These are phyloP conservation scores for Prinia subflava DNA, from an alignment of 2,113 vertebrate genomes.

Conservation along the genomic window DNA sequence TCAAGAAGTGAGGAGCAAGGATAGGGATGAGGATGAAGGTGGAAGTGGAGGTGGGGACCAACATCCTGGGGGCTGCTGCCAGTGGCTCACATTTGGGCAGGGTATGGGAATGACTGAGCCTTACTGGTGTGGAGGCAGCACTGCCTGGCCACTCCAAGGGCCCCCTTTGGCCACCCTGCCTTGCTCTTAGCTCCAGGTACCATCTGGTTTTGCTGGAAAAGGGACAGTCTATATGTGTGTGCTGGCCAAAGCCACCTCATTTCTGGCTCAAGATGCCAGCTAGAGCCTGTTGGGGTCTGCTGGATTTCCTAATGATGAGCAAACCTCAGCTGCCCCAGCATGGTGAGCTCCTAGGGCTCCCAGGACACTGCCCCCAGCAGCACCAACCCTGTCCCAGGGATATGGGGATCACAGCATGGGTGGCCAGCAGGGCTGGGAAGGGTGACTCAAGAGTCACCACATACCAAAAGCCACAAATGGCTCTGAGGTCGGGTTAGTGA, in stretches of 20 bases:
- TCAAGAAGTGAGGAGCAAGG: neutral
- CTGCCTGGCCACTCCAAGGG: fast-evolving
- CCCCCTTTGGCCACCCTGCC: neutral
- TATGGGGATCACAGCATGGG: neutral
- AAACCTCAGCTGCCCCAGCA: fast-evolving
- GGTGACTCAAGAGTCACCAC: neutral
- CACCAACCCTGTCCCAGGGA: fast-evolving
- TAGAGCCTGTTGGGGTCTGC: neutral
- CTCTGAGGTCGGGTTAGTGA: neutral
- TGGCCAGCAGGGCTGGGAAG: neutral
- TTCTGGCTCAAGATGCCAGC: neutral
- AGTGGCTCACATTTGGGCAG: fast-evolving
- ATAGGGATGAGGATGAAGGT: neutral
- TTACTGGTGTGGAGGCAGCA: fast-evolving
- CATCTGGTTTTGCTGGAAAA: neutral
- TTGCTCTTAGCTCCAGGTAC: neutral
- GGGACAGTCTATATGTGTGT: neutral
- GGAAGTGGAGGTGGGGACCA: neutral
- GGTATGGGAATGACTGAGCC: neutral
- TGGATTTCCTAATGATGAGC: neutral
- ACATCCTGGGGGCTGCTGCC: neutral
- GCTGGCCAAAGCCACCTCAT: neutral
- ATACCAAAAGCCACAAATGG: neutral
- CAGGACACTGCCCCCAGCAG: fast-evolving
- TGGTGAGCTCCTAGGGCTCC: neutral